Percentiles rank a stretch among this genome's conserved stretches.
Conservation (phyloP, 2,888 invertebrate genomes). For the Gari tellinella region DNA sequence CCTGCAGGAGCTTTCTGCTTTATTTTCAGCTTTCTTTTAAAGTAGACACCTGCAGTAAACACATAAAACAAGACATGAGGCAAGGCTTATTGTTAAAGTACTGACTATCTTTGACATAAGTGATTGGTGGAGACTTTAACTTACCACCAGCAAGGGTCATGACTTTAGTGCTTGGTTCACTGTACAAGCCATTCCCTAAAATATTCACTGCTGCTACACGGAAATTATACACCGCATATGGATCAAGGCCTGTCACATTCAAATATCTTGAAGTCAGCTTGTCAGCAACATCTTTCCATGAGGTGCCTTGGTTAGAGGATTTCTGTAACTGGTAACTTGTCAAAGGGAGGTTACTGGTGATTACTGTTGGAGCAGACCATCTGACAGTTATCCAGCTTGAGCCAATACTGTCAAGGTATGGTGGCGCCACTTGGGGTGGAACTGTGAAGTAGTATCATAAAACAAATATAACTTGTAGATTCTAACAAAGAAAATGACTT, state of each 20-base stretch:
- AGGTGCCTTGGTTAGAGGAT: constrained; percentile 17
- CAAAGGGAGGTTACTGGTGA: constrained; percentile 41
- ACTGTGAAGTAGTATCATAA: constrained; percentile 25
- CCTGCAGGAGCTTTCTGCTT: too few relatives aligned
- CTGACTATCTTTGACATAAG: too few relatives aligned
- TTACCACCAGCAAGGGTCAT: constrained; percentile 41
- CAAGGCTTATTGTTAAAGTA: too few relatives aligned
- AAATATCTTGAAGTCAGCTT: neutral
- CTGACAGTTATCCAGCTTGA: constrained; percentile 36
- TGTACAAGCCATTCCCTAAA: constrained; percentile 41
- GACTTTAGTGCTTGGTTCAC: constrained; percentile 27
- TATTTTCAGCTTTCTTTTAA: too few relatives aligned
- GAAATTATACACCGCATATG: constrained; percentile 37
- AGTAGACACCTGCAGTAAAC: too few relatives aligned
- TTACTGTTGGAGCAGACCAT: constrained; percentile 20
- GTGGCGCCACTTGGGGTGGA: constrained; percentile 28
- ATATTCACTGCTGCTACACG: constrained; percentile 44
- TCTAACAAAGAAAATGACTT: too few relatives aligned
- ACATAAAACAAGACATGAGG: too few relatives aligned
- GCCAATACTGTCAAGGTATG: constrained; percentile 11
- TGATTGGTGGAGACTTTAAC: neutral
- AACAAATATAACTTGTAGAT: too few relatives aligned
- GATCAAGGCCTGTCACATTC: constrained; percentile 21
- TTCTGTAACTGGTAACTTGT: constrained; percentile 28
- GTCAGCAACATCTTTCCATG: constrained; percentile 35